Conservation (phyloP, 2,797 vertebrate genomes). For the Delichon dasypus region DNA sequence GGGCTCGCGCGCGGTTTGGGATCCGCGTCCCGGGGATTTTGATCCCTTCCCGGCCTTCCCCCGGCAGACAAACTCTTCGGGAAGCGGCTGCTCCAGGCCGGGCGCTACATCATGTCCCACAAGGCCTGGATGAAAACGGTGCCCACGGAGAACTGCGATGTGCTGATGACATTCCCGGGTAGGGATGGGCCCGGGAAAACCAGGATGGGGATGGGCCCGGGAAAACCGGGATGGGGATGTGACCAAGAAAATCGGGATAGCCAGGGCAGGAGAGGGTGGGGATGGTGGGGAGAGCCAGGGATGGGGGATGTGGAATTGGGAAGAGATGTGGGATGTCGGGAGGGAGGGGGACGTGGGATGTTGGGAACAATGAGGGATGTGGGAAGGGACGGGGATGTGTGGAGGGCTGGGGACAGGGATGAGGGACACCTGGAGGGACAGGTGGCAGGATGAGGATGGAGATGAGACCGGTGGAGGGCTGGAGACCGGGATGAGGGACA, state of each 20-base stretch:
- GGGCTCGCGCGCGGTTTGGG: rapidly evolving
- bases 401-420: no score
- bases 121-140: slow-evolving; percentile 99
- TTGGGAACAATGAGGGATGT: no score
- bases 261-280: not conserved
- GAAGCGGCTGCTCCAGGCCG: slow-evolving; percentile 92
- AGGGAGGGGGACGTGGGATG: no score
- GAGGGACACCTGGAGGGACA: no score
- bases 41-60: not conserved
- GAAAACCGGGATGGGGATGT: not conserved
- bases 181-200: not conserved
- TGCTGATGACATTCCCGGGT: slow-evolving; percentile 97
- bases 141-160: slow-evolving; percentile 97
- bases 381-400: no score
- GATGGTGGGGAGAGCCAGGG: rapidly evolving
- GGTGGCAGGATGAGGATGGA: no score
- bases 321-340: no score
- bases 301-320: no score
- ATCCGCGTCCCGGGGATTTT: not conserved
- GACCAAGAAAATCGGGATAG: not conserved
- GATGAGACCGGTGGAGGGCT: no score
- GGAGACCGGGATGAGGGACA: no score
- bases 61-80: slow-evolving; percentile 92
- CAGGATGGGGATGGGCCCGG: rapidly evolving
- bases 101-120: slow-evolving; percentile 97